Conservation (phyloP, 1,140 invertebrate species). For the Ceratina japonica region DNA sequence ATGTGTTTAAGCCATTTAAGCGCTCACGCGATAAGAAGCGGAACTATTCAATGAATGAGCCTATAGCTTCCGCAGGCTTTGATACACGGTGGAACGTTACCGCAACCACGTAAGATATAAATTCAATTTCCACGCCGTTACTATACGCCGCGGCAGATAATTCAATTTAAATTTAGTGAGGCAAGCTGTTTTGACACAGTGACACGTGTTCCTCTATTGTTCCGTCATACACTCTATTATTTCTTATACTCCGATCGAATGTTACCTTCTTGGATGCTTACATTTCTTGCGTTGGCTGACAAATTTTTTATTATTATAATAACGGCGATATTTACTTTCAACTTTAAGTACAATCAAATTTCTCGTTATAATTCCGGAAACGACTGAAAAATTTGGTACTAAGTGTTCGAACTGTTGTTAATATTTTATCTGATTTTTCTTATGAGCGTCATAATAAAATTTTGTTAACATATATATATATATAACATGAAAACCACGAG, state of each 20-base stretch:
- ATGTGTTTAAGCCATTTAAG: neutral
- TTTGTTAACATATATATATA: no score
- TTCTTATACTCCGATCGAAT: neutral
- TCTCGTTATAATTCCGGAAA: no score
- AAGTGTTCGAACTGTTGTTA: no score
- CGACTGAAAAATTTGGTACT: no score
- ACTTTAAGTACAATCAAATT: neutral
- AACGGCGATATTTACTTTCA: no score
- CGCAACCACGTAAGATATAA: conserved; percentile 49
- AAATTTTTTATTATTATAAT: conserved; percentile 8
- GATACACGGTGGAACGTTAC: conserved; percentile 2
- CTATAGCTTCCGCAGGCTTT: neutral
- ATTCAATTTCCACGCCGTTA: conserved; percentile 58
- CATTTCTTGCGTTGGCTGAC: conserved; percentile 4
- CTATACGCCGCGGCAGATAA: conserved; percentile 31
- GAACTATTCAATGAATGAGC: neutral
- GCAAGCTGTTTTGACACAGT: conserved; percentile 53
- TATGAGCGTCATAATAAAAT: no score
- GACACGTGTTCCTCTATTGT: conserved; percentile 36
- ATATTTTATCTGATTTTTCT: no score
- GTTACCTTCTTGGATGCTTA: no score
- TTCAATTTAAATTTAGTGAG: conserved; percentile 56
- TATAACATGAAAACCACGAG: no score
- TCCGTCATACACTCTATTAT: neutral
- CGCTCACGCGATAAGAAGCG: neutral